Percentiles rank a stretch among this genome's conserved stretches.
Conservation (phyloP, 2,888 invertebrate genomes). For the Drosophila greeni region DNA sequence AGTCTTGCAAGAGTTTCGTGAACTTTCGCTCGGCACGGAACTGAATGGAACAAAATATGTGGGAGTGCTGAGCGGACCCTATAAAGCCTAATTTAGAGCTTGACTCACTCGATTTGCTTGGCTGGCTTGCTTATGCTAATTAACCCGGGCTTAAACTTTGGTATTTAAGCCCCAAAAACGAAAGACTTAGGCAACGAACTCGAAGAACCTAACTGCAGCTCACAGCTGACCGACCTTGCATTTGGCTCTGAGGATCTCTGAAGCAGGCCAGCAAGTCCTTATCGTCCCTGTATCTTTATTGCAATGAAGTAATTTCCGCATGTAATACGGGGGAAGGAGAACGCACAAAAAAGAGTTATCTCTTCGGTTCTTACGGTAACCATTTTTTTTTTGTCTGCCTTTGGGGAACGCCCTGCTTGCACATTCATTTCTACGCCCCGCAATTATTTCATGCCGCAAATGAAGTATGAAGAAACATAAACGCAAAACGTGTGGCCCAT, state of each 20-base stretch:
- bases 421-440: constrained; percentile 65
- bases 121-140: constrained; percentile 57
- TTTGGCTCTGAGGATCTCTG: constrained; percentile 6
- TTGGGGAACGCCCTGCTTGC: constrained; percentile 33
- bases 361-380: constrained; percentile 52
- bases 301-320: constrained; percentile 67
- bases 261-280: constrained; percentile 12
- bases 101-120: constrained; percentile 56
- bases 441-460: constrained; percentile 64
- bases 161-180: constrained; percentile 51
- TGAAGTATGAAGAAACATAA: constrained; percentile 63
- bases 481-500: constrained; percentile 67
- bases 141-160: constrained; percentile 53
- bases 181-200: constrained; percentile 69
- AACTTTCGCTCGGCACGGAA: constrained; percentile 63
- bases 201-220: constrained; percentile 8
- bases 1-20: constrained; percentile 46
- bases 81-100: constrained; percentile 36
- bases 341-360: constrained; percentile 15
- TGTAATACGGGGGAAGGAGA: constrained; percentile 38
- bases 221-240: constrained; percentile 54
- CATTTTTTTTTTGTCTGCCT: constrained; percentile 22
- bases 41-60: constrained; percentile 28
- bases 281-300: constrained; percentile 36
- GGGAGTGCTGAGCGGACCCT: constrained; percentile 35